phyloP scores from a whole-genome alignment of 2,888 invertebrate species.

The Epinotia brunnichana region DNA sequence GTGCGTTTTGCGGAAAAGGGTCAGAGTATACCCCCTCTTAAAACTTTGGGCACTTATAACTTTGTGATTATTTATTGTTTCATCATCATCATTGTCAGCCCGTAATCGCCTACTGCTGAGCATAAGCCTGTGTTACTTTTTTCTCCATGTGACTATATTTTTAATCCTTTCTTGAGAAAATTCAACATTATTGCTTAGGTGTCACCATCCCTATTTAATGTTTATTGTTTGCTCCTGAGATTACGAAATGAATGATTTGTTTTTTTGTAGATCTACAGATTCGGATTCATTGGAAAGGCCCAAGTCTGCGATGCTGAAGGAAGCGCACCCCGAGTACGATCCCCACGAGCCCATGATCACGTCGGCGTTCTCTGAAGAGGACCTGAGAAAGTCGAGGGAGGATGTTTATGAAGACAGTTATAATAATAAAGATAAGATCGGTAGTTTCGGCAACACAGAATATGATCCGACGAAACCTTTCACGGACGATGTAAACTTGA shows the following conservation, averaged over 20 bases:
- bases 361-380: slow-evolving; percentile 78
- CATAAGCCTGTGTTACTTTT: too few relatives aligned
- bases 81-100: too few relatives aligned
- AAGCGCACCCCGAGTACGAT: slow-evolving; percentile 77
- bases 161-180: too few relatives aligned
- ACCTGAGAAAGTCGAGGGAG: slow-evolving; percentile 73
- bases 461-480: slow-evolving; percentile 69
- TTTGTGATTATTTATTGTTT: too few relatives aligned
- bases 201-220: too few relatives aligned
- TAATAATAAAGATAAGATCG: slow-evolving; percentile 64
- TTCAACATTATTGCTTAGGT: too few relatives aligned
- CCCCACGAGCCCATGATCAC: slow-evolving; percentile 82
- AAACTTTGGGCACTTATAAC: too few relatives aligned
- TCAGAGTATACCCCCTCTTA: too few relatives aligned
- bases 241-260: slow-evolving; percentile 6
- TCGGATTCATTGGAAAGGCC: slow-evolving; percentile 78
- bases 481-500: slow-evolving; percentile 60
- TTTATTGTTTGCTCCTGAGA: background rate
- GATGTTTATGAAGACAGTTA: slow-evolving; percentile 73
- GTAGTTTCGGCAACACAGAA: slow-evolving; percentile 60
- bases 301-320: slow-evolving; percentile 77
- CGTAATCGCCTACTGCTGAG: too few relatives aligned
- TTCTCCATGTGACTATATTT: too few relatives aligned
- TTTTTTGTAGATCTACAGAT: slow-evolving; percentile 71
- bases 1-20: too few relatives aligned